Base-by-base conservation (phyloP, 2,888 invertebrate species). In the Gari tellinella region DNA sequence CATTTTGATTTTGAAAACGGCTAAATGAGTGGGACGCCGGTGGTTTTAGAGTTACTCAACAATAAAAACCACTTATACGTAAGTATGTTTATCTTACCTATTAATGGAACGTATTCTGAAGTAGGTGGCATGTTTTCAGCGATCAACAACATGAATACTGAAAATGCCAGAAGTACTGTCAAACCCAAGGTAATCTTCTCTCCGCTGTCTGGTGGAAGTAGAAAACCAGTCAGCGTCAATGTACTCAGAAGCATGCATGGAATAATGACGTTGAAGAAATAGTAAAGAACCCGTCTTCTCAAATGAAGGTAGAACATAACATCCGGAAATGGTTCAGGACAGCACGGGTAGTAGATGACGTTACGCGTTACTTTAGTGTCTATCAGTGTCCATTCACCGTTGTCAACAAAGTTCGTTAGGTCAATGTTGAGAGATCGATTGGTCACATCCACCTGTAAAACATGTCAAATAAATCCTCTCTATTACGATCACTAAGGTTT, bases 231-330 rank as follows among this genome's bases (percentile, higher is more conserved):
- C 56, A 94, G 89, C 0, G 94, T 94, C 55, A 94, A 88, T 94
- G 96, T 53, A 92, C 93, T 52, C 95, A 94, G 91, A 92, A 94
- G 92, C 85, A 94, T 92, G 85, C 94, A 94, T 3, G 94, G 94
- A 78, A 94, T 92, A 56, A 94, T 93, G 51, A 94, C 93, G 88
- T 94, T 94, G 87, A 93, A 93, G 83, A 93, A 91, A 80, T 91
- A 91, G 78, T 91, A 91, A 52, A 94, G 88, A 2, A 93, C 93
- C 72, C 93, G 92, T 25, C 94, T 86, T 4, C 93, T 90, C 53
- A 94, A 92, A 65, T 92, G 92, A 31, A 93, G 85, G 65, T 92
- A 93, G 72, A 94, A 93, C 17, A 93, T 93, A 31, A 94, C 92
- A 82, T 94, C 93, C 19, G 93, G 93, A 81, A 93, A 94, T 3